phyloP scores from a whole-genome alignment of 2,888 invertebrate genomes.

The Creontiades dilutus region DNA sequence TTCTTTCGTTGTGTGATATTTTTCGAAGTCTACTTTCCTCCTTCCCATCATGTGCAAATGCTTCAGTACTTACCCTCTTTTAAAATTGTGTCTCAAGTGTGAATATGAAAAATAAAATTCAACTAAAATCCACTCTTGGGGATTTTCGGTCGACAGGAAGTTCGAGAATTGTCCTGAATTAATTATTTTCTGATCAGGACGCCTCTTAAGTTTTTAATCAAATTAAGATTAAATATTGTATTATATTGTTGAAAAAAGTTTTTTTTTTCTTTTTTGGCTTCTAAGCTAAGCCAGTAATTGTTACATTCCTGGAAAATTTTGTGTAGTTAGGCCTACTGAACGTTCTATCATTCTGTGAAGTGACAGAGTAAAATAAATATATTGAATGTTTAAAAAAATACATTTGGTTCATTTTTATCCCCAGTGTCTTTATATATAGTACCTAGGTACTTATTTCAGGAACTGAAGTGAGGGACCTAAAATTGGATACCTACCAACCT shows the following conservation, averaged over 20 bases:
- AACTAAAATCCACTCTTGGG: not conserved
- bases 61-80: conserved; percentile 44
- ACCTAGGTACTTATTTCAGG: too few relatives aligned
- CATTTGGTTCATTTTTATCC: not conserved
- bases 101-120: conserved; percentile 21
- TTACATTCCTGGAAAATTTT: conserved; percentile 69
- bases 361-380: conserved; percentile 57
- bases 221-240: conserved; percentile 56
- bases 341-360: conserved; percentile 54
- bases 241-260: conserved; percentile 55
- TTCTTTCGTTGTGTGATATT: conserved; percentile 39
- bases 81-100: conserved; percentile 30
- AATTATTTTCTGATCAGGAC: conserved; percentile 12
- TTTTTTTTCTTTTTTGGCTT: conserved; percentile 56
- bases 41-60: not conserved
- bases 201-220: conserved; percentile 59
- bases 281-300: conserved; percentile 59
- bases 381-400: conserved; percentile 58
- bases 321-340: conserved; percentile 70
- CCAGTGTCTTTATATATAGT: too few relatives aligned
- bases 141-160: not conserved
- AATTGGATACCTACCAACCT: too few relatives aligned
- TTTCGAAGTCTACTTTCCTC: conserved; percentile 21
- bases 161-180: not conserved
- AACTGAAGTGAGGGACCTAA: too few relatives aligned